A percentile compares a stretch with the other conserved stretches of the same genome.
These are phyloP conservation scores for Eumacrocentrus americanus DNA, from an alignment of 2,888 invertebrate genomes.

Conservation along the genomic window DNA sequence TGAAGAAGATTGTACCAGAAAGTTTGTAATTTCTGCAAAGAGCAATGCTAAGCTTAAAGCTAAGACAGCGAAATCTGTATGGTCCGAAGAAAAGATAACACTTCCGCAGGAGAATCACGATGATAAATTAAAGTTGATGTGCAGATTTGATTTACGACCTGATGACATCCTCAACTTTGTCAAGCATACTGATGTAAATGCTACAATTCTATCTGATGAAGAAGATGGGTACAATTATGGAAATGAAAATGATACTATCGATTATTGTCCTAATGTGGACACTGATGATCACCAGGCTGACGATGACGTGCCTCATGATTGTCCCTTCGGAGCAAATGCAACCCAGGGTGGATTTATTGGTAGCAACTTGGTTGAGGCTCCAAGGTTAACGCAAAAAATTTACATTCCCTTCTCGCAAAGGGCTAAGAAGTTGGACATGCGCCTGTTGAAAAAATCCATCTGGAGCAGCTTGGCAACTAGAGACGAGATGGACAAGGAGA, in stretches of 20 bases:
- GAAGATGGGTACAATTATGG: constrained; percentile 64
- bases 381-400: constrained; percentile 70
- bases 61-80: constrained; percentile 40
- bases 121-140: constrained; percentile 33
- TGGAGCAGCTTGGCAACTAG: constrained; percentile 68
- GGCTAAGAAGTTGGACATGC: constrained; percentile 88
- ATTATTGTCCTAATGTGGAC: constrained; percentile 62
- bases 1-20: constrained; percentile 7
- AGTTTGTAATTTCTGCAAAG: too few species aligned
- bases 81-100: constrained; percentile 44
- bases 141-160: constrained; percentile 36
- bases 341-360: constrained; percentile 58
- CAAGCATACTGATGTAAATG: constrained; percentile 18
- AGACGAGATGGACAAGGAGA: constrained; percentile 51
- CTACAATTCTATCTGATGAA: constrained; percentile 47
- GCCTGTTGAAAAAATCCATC: constrained; percentile 77
- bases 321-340: constrained; percentile 48
- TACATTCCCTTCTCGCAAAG: constrained; percentile 80
- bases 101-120: constrained; percentile 43
- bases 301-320: constrained; percentile 46
- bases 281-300: constrained; percentile 36
- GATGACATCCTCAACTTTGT: constrained; percentile 22
- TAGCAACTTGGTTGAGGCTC: constrained; percentile 71
- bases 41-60: constrained; percentile 28
- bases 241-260: constrained; percentile 64